Conservation (phyloP, 2,888 invertebrate genomes). For the Lasioglossum vierecki region DNA sequence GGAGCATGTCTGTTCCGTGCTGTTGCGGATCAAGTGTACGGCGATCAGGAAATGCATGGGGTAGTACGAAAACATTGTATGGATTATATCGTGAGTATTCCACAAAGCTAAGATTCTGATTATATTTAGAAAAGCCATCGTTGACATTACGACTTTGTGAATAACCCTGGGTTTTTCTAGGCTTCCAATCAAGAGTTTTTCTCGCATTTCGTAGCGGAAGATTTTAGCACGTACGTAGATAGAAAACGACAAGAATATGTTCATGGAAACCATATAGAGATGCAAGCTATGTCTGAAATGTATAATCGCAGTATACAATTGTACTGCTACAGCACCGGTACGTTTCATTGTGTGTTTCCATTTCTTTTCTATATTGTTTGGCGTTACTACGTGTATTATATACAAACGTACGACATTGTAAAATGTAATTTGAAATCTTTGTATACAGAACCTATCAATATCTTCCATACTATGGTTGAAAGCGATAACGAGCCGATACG, state of each 20-base stretch:
- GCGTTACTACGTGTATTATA: neutral
- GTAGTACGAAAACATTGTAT: slow-evolving; percentile 93
- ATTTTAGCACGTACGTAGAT: slow-evolving; percentile 92
- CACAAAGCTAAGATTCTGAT: neutral
- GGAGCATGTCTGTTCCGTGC: slow-evolving; percentile 95
- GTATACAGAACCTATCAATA: slow-evolving; percentile 92
- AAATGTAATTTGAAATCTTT: neutral
- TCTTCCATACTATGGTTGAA: slow-evolving; percentile 91
- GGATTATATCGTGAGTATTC: slow-evolving; percentile 93
- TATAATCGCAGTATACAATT: slow-evolving; percentile 95
- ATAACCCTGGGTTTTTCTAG: slow-evolving; percentile 81
- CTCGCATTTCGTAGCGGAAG: slow-evolving; percentile 95
- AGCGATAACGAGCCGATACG: slow-evolving; percentile 92
- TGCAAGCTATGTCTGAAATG: slow-evolving; percentile 95
- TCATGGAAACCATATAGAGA: slow-evolving; percentile 96
- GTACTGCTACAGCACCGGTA: slow-evolving; percentile 91
- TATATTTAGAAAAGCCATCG: neutral
- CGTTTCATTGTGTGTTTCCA: slow-evolving; percentile 48
- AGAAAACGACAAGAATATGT: slow-evolving; percentile 92
- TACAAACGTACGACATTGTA: neutral
- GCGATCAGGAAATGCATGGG: slow-evolving; percentile 95
- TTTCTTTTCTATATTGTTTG: slow-evolving; percentile 18
- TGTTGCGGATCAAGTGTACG: slow-evolving; percentile 95
- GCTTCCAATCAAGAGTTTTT: slow-evolving; percentile 94
- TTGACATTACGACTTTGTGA: neutral